phyloP scores from a whole-genome alignment of 2,797 vertebrate species.

The Typhlichthys subterraneus region DNA sequence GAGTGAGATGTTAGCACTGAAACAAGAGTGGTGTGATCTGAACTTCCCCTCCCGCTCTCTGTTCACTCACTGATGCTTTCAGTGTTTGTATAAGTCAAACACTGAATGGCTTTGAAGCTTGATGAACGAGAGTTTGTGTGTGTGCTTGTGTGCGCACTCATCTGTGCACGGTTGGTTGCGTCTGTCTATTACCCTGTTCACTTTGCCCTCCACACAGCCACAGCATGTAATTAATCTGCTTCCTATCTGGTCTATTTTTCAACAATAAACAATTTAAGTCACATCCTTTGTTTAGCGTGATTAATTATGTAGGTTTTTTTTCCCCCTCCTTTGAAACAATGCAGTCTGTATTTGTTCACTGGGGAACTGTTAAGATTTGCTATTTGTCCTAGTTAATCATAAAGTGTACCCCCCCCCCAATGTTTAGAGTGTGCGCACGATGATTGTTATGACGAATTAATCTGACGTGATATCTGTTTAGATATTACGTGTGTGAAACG shows the following conservation, averaged over 20 bases:
- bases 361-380: constrained; percentile 38
- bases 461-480: not conserved
- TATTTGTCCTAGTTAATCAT: constrained; percentile 49
- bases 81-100: not conserved
- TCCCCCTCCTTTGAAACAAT: constrained; percentile 43
- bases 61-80: not conserved
- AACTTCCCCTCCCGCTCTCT: not conserved
- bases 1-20: constrained; percentile 40
- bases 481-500: not conserved
- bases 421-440: constrained; percentile 20
- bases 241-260: constrained; percentile 50
- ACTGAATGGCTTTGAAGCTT: not conserved
- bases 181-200: not conserved
- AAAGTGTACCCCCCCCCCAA: not conserved
- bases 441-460: constrained; percentile 25
- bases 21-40: constrained; percentile 51
- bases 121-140: not conserved
- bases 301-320: constrained; percentile 48
- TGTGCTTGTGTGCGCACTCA: not conserved
- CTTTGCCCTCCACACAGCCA: constrained; percentile 3
- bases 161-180: not conserved
- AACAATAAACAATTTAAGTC: constrained; percentile 43
- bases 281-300: constrained; percentile 48
- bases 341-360: constrained; percentile 38
- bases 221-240: constrained; percentile 25